Evolutionary conservation across 2,113 vertebrate genomes (phyloP).

Genomic region (Bolborhynchus lineola): DNA sequence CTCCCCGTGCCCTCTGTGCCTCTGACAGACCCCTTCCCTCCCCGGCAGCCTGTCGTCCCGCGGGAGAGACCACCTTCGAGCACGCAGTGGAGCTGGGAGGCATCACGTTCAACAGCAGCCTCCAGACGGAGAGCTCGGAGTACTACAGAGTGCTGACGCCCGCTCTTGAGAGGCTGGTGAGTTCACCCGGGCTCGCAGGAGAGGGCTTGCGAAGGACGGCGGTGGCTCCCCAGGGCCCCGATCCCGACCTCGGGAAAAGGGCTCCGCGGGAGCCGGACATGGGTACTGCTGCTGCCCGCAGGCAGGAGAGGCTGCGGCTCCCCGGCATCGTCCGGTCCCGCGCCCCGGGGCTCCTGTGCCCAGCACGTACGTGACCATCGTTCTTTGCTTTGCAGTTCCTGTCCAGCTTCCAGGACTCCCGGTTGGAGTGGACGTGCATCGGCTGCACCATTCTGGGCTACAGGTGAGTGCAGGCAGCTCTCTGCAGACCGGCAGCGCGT

Average conservation of each 20-base stretch:
- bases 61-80: constrained; percentile 55
- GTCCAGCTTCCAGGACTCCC: constrained; percentile 80
- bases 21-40: background rate
- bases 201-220: background rate
- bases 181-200: background rate
- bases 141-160: constrained; percentile 79
- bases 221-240: background rate
- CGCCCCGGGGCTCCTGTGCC: background rate
- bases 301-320: background rate
- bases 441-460: constrained; percentile 83
- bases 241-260: background rate
- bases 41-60: constrained; percentile 53
- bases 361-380: accelerated
- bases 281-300: background rate
- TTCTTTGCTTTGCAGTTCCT: constrained; percentile 78
- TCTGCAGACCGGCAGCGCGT: background rate
- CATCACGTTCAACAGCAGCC: constrained; percentile 74
- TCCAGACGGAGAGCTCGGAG: constrained; percentile 74
- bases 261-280: background rate
- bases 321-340: background rate
- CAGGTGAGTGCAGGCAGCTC: constrained; percentile 74
- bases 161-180: constrained; percentile 82
- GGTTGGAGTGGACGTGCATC: constrained; percentile 77
- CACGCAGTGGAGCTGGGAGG: constrained; percentile 83
- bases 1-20: background rate